Conservation (phyloP, 2,113 vertebrate genomes). For the Tragelaphus strepsiceros region DNA sequence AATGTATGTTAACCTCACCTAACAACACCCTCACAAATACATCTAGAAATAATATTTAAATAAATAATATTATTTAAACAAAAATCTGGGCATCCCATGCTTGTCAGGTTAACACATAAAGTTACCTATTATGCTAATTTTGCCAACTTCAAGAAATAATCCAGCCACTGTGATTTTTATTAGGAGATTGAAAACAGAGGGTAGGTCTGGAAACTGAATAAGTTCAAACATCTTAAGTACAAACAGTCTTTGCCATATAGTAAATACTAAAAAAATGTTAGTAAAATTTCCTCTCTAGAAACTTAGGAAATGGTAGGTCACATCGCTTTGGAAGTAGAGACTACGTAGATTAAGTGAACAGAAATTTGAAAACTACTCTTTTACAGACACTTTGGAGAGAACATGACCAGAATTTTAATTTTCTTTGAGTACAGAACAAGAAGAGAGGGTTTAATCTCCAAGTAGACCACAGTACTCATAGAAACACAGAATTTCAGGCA, state of each 20-base stretch:
- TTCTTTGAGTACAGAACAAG: neutral
- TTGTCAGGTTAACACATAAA: neutral
- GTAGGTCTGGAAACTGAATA: neutral
- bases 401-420: neutral
- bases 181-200: neutral
- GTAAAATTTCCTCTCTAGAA: neutral
- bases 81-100: neutral
- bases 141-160: neutral
- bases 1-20: neutral
- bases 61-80: neutral
- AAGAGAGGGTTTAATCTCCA: neutral
- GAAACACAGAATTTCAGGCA: neutral
- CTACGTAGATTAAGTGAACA: neutral
- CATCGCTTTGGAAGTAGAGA: neutral
- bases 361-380: neutral
- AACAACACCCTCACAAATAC: neutral
- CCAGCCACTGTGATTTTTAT: neutral
- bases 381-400: slow-evolving; percentile 8
- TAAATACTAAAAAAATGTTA: neutral
- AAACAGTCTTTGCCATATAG: neutral
- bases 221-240: neutral
- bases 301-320: neutral
- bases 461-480: neutral
- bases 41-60: neutral
- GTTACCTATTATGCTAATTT: neutral